Percentiles rank a stretch among this genome's conserved stretches.
These are phyloP conservation scores for Dioctria rufipes DNA, from an alignment of 2,888 invertebrate species.

Conservation along the genomic window DNA sequence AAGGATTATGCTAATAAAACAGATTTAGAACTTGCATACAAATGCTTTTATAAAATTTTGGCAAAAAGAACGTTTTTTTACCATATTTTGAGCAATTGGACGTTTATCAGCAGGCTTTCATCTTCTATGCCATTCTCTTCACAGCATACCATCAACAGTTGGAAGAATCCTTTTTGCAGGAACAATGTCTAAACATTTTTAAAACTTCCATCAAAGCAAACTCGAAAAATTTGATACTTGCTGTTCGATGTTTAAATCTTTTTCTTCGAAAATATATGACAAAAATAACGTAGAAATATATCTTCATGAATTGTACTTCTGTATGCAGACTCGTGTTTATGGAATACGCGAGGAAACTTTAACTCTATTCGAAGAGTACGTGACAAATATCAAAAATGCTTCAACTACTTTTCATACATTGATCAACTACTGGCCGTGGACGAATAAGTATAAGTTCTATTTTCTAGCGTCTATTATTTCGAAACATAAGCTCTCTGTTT, in stretches of 20 bases:
- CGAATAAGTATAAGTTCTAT: conserved; percentile 69
- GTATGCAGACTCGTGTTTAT: conserved; percentile 63
- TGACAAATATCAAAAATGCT: conserved; percentile 62
- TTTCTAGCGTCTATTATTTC: conserved; percentile 67
- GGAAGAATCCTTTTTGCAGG: conserved; percentile 61
- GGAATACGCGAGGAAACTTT: conserved; percentile 66
- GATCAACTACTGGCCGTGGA: conserved; percentile 69
- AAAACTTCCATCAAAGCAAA: conserved; percentile 62
- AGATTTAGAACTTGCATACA: conserved; percentile 64
- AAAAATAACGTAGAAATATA: conserved; percentile 61
- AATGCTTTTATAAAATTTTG: conserved; percentile 66
- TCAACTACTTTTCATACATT: conserved; percentile 64
- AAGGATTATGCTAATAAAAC: background rate
- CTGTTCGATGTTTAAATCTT: conserved; percentile 66
- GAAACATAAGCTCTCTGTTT: conserved; percentile 62
- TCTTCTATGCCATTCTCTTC: conserved; percentile 66
- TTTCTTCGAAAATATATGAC: conserved; percentile 65
- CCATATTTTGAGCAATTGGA: conserved; percentile 17
- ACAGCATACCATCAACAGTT: conserved; percentile 64
- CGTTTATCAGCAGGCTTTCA: conserved; percentile 28
- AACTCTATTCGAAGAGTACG: conserved; percentile 65
- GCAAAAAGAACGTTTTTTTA: conserved; percentile 56
- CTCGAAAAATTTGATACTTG: conserved; percentile 62
- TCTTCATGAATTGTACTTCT: conserved; percentile 67
- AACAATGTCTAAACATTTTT: conserved; percentile 63